Evolutionary conservation across 2,113 vertebrate species (phyloP), one percentile per base, ranked within the genome.

Genomic region (Brachirus orientalis): DNA sequence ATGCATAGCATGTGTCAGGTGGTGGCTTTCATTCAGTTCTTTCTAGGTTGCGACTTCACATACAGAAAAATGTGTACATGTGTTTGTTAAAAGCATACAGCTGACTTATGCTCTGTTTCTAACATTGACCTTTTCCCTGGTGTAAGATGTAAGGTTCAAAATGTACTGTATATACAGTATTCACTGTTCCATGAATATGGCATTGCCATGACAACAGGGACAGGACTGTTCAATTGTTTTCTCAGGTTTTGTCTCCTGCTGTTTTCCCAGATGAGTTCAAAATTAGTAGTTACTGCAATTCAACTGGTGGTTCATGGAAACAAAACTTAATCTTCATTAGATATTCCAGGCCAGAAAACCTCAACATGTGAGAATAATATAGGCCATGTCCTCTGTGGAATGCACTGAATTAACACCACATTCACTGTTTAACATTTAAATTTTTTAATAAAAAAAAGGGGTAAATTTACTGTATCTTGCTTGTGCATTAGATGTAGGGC

Each of bases 171-270:
- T 44, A 17, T 36, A 53, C 28, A 28, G 28, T 47, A 54, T 45
- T 69, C 44, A 57, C 43, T 28, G 67, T 68, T 20, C 59, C 65
- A 48, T 40, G 19, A 18, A 77, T 66, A 59, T 67, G 40, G 35
- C 22, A 79, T 80, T 38, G 52, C 64, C 80, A 85, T 87, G 82
- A 85, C 84, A 83, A 86, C 86, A 53, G 37, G 63, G 69, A 51
- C 43, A 60, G 19, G 16, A 35, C 16, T 54, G 59, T 61, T 69
- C 3, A 10, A 7, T 57, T 47, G 37, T 40, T 35, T 14, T n/a
- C n/a, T 53, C 10, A 38, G 28, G 51, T 50, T 54, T 56, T 59
- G 10, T 33, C 6, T 55, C 33, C 47, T 43, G 35, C n/a, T 46
- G 48, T 58, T 77, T 56, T 58, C 59, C 51, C 62, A 36, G 56